These are phyloP conservation scores for Eubucco bourcierii DNA, from an alignment of 2,113 vertebrate genomes.

Conservation along the genomic window DNA sequence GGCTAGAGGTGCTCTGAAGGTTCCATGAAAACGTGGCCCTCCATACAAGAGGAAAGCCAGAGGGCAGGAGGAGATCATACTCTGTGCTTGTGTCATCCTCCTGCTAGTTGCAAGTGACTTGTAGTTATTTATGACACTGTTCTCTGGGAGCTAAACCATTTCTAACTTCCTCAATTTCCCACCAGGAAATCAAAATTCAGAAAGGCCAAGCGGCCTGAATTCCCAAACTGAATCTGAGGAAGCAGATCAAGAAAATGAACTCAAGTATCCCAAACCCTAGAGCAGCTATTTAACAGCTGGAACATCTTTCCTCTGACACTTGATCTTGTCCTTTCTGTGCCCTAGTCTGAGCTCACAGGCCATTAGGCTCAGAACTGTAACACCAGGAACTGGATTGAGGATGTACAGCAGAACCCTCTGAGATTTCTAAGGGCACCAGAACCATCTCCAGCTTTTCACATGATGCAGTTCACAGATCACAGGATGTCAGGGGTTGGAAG, in stretches of 20 bases:
- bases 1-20: background rate
- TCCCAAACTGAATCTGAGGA: background rate
- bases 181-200: background rate
- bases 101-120: background rate
- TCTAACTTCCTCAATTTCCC: background rate
- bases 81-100: background rate
- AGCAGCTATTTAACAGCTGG: constrained; percentile 16
- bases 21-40: background rate
- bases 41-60: background rate
- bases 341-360: background rate
- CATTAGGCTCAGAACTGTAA: background rate
- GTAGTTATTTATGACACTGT: background rate
- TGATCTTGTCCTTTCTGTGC: constrained; percentile 28
- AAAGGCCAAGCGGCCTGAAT: background rate
- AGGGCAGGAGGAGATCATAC: background rate
- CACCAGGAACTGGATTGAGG: background rate
- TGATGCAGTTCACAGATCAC: background rate
- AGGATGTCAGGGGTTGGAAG: too few species aligned
- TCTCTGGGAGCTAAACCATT: background rate
- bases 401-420: background rate
- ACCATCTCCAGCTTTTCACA: background rate
- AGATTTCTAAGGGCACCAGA: background rate
- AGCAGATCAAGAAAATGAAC: constrained; percentile 12
- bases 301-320: constrained; percentile 4
- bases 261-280: background rate